Percentiles rank a stretch among this genome's conserved stretches.
Conservation (phyloP, 1,140 invertebrate genomes). For the Andrena cerasifolii region DNA sequence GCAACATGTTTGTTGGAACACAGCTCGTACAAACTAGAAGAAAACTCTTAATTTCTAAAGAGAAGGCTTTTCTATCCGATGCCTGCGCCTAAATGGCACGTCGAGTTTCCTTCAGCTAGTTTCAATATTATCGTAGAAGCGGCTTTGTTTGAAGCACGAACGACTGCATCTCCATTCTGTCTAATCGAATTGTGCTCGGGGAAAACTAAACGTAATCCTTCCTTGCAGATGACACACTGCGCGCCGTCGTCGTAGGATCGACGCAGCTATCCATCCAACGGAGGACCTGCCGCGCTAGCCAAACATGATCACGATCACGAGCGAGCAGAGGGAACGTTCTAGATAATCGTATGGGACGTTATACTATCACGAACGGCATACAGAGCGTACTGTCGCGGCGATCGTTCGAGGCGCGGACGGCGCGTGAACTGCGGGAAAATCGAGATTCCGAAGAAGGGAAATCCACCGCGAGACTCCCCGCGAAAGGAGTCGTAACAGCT, state of each 20-base stretch:
- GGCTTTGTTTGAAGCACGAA: neutral
- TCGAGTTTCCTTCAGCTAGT: too few species aligned
- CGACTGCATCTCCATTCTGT: neutral
- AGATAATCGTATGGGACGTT: neutral
- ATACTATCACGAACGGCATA: too few species aligned
- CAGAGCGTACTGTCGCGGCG: neutral
- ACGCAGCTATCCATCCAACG: constrained; percentile 31
- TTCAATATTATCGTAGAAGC: too few species aligned
- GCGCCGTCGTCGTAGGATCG: constrained; percentile 58
- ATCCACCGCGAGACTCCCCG: neutral
- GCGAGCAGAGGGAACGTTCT: neutral
- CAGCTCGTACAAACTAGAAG: too few species aligned
- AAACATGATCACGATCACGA: constrained; percentile 15
- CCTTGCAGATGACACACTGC: constrained; percentile 63
- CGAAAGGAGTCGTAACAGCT: neutral
- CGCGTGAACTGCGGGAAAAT: neutral
- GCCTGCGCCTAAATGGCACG: too few species aligned
- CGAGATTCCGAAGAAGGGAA: neutral
- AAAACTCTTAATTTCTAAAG: too few species aligned
- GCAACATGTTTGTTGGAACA: too few species aligned
- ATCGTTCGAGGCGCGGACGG: neutral
- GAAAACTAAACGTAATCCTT: constrained; percentile 45
- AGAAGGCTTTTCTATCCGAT: too few species aligned
- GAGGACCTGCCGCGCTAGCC: neutral
- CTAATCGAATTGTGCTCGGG: too few species aligned